phyloP scores from a whole-genome alignment of 2,888 invertebrate genomes.

The Caenorhabditis panamensis region DNA sequence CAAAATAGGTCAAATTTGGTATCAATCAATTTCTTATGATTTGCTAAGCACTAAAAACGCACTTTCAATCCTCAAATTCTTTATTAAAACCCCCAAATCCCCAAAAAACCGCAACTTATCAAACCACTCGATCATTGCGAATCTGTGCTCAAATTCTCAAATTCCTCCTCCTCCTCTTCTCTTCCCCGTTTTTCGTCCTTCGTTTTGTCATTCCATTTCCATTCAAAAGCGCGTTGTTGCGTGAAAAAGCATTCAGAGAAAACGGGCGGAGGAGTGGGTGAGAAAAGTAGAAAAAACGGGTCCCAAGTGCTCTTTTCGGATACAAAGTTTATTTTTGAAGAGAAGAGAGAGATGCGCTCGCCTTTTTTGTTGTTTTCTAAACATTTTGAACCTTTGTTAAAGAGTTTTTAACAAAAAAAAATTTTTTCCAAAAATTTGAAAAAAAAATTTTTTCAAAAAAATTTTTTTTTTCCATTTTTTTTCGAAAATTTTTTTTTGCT shows the following conservation, averaged over 20 bases:
- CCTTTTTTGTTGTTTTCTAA: background rate
- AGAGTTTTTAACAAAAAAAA: no score
- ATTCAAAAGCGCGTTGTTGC: conserved; percentile 23
- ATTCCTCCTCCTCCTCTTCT: no score
- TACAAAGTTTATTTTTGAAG: background rate
- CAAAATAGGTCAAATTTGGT: background rate
- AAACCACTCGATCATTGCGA: background rate
- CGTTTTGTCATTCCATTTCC: background rate
- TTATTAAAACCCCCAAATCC: background rate
- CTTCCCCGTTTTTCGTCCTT: background rate
- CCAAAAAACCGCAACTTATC: background rate
- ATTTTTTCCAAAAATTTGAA: no score
- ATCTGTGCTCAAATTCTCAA: background rate
- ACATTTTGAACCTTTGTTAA: no score
- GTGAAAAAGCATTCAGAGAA: conserved; percentile 18
- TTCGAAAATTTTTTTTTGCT: background rate
- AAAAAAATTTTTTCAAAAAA: no score
- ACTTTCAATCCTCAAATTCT: background rate
- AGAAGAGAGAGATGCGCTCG: background rate
- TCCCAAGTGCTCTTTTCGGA: conserved; percentile 8
- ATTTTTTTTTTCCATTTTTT: no score
- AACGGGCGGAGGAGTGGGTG: background rate
- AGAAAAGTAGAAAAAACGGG: background rate
- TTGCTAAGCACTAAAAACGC: background rate
- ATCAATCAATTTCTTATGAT: background rate